phyloP scores from a whole-genome alignment of 2,113 vertebrate genomes.

The Cyanocitta stelleri region DNA sequence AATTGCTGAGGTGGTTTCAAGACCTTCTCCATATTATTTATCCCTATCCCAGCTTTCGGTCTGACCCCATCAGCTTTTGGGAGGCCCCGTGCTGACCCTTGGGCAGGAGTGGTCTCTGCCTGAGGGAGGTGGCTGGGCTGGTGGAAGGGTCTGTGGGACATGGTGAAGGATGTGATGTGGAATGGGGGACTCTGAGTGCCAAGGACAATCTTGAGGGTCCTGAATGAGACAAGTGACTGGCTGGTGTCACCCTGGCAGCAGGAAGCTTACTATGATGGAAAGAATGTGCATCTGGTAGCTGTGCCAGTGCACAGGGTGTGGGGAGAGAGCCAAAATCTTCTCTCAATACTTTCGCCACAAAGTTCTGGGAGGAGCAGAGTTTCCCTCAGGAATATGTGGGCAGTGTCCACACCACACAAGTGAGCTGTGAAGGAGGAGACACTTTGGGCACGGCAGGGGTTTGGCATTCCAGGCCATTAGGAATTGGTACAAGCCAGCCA shows the following conservation, averaged over 20 bases:
- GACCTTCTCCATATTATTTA: background rate
- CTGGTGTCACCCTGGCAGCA: background rate
- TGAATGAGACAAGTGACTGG: background rate
- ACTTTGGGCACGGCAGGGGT: background rate
- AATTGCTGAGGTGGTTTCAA: background rate
- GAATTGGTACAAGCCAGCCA: background rate
- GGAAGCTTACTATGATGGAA: background rate
- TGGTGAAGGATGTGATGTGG: background rate
- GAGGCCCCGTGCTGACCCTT: too few species aligned
- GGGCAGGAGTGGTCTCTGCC: background rate
- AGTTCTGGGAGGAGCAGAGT: background rate
- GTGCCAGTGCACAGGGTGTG: fast-evolving
- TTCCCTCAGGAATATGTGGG: background rate
- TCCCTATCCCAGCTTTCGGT: background rate
- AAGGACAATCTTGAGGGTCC: background rate
- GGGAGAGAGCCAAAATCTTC: background rate
- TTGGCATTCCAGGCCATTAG: background rate
- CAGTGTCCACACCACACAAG: background rate
- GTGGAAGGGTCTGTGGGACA: background rate
- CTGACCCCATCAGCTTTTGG: background rate
- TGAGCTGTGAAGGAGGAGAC: background rate
- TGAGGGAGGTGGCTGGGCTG: background rate
- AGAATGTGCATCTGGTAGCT: background rate
- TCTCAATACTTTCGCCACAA: background rate
- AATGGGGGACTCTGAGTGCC: background rate